Base-by-base conservation (phyloP, 2,888 invertebrate genomes). In the Chironomus tentans region DNA sequence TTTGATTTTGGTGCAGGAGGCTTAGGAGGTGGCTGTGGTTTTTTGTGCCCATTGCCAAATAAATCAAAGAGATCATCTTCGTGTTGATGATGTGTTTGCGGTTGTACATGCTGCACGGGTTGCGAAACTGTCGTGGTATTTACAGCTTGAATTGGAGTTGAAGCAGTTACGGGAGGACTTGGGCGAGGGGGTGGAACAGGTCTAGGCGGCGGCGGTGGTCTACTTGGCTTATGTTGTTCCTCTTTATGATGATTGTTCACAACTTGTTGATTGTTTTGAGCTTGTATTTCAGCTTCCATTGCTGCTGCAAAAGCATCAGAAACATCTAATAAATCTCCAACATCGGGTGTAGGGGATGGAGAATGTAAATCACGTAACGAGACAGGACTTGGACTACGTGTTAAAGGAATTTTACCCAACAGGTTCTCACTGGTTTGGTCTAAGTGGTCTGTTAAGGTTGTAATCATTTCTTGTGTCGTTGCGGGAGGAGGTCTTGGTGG, bases 361-460 rank as follows among this genome's bases (percentile, higher is more conserved):
- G 94, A 93, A 81, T 93, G 93, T 10, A 92, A 85, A 79, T 92
- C 92, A 62, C 91, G 85, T 85, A 92, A 92, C 10, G 93, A 90
- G 0, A 94, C 92, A 0, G 95, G 95, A 82, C 94, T 94, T 0
- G 95, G 95, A 0, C 93, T 93, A 78, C 94, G 88, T 0, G 94
- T 94, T 4, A 91, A 92, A 73, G 94, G 92, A 77, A 94, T 88
- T 77, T 94, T 89, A 79, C 94, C 93, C 76, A 95, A 83, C 74
- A 95, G 84, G 81, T 93, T 91, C 3, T 92, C 91, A 79, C 94
- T 94, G 0, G 94, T 92, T 71, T 93, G 92, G 81, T 95, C 94
- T 90, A 95, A 89, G 76, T 93, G 93, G 2, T 93, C 94, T 50
- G 95, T 94, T 1, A 95, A 94, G 47, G 92, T 92, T 79, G 92